These are phyloP conservation scores for Ailurus styani DNA, from an alignment of 2,113 vertebrate species.

Conservation along the genomic window DNA sequence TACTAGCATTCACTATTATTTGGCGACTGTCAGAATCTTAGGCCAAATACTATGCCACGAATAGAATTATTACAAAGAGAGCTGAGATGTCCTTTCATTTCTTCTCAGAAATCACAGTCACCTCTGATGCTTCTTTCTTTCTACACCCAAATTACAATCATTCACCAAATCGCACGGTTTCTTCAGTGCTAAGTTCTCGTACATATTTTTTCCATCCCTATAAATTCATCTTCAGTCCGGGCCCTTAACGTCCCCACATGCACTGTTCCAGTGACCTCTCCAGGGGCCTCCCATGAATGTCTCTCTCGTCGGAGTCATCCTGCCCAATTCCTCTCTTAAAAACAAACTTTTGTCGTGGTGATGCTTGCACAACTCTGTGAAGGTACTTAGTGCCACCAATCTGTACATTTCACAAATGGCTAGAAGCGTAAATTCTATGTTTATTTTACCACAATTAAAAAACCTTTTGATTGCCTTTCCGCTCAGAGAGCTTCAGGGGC, in stretches of 20 bases:
- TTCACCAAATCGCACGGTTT: background rate
- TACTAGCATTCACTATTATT: background rate
- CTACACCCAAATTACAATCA: background rate
- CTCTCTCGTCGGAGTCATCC: background rate
- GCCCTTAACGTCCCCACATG: rapidly evolving
- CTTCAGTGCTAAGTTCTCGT: background rate
- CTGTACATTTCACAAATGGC: background rate
- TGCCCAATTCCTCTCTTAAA: background rate
- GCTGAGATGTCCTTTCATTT: background rate
- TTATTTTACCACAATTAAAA: background rate
- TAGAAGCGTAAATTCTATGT: background rate
- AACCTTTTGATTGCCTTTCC: background rate
- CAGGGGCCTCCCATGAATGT: background rate
- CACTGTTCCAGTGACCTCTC: background rate
- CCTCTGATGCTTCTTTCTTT: background rate
- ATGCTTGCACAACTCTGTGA: background rate
- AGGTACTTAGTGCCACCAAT: background rate
- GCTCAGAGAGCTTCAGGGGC: background rate
- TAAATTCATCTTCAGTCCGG: background rate
- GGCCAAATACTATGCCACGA: background rate
- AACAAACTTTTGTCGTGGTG: background rate
- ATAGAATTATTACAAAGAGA: background rate
- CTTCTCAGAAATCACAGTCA: background rate
- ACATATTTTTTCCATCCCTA: background rate
- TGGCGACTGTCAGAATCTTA: background rate